Percentiles rank a stretch among this genome's conserved stretches.
Evolutionary conservation across 2,888 invertebrate species (phyloP).

Genomic region (Dichetophora obliterata): DNA sequence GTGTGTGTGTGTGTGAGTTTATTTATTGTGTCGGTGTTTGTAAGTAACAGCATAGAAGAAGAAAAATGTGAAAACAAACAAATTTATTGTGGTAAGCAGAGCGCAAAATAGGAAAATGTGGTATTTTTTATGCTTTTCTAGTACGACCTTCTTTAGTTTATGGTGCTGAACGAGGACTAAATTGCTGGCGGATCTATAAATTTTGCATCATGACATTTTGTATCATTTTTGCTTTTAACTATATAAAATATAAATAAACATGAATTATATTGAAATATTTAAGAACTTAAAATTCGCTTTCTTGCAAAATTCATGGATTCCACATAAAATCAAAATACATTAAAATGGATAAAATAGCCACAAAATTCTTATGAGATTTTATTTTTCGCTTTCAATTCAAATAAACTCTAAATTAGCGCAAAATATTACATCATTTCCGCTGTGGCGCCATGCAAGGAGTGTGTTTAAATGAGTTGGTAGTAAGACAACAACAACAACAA

Average conservation of each 20-base stretch:
- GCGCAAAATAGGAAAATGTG: not conserved
- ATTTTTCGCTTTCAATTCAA: not conserved
- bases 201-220: not conserved
- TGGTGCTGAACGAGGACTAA: not conserved
- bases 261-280: too few relatives aligned
- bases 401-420: not conserved
- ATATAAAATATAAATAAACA: not conserved
- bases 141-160: not conserved
- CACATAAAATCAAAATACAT: not conserved
- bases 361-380: not conserved
- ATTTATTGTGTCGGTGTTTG: not conserved
- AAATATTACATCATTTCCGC: not conserved
- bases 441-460: not conserved
- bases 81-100: constrained; percentile 5
- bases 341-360: not conserved
- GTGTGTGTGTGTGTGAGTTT: not conserved
- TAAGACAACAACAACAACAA: not conserved
- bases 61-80: not conserved
- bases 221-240: not conserved
- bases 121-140: not conserved
- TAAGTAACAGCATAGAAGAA: not conserved
- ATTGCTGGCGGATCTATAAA: not conserved
- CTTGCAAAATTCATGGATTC: too few relatives aligned
- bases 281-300: too few relatives aligned
- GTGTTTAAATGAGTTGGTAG: not conserved